A percentile compares a stretch with the other conserved stretches of the same genome.
phyloP scores from a whole-genome alignment of 2,113 vertebrate species.

The Brienomyrus brachyistius region DNA sequence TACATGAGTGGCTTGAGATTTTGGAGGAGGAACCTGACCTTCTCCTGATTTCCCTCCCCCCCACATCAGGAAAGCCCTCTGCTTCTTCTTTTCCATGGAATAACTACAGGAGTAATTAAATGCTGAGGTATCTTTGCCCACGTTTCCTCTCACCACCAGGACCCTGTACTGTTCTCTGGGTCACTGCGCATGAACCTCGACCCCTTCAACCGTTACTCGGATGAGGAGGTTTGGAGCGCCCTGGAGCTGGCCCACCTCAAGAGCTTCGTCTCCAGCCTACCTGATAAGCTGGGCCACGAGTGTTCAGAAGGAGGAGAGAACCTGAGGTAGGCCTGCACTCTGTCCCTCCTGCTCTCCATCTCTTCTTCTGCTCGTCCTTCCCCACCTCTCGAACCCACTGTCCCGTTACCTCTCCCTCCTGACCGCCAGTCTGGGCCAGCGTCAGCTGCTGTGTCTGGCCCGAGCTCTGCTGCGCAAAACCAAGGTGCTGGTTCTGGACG shows the following conservation, averaged over 20 bases:
- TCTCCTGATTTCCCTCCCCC: background rate
- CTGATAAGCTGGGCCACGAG: slow-evolving; percentile 78
- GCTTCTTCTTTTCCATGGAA: background rate
- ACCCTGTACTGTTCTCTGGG: slow-evolving; percentile 88
- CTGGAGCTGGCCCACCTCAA: slow-evolving; percentile 86
- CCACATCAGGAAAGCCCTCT: background rate
- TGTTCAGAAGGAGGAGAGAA: slow-evolving; percentile 92
- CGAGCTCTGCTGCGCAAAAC: slow-evolving; percentile 89
- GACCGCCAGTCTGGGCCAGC: slow-evolving; percentile 73
- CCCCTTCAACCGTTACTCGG: slow-evolving; percentile 76
- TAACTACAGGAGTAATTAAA: background rate
- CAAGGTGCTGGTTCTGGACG: slow-evolving; percentile 86
- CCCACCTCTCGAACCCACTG: too few species aligned
- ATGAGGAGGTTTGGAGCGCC: slow-evolving; percentile 80
- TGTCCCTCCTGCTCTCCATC: background rate
- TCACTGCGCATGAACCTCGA: slow-evolving; percentile 92
- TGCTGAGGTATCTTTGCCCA: background rate
- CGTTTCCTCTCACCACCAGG: slow-evolving; percentile 54
- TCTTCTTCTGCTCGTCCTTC: background rate
- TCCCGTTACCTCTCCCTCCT: background rate
- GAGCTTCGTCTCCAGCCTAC: slow-evolving; percentile 74
- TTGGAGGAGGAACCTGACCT: background rate
- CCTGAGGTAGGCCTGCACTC: slow-evolving; percentile 67
- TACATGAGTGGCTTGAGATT: background rate
- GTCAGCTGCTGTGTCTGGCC: slow-evolving; percentile 87